Percentiles rank a stretch among this genome's conserved stretches.
These are phyloP conservation scores for Thalpophila matura DNA, from an alignment of 2,888 invertebrate genomes.

Conservation along the genomic window DNA sequence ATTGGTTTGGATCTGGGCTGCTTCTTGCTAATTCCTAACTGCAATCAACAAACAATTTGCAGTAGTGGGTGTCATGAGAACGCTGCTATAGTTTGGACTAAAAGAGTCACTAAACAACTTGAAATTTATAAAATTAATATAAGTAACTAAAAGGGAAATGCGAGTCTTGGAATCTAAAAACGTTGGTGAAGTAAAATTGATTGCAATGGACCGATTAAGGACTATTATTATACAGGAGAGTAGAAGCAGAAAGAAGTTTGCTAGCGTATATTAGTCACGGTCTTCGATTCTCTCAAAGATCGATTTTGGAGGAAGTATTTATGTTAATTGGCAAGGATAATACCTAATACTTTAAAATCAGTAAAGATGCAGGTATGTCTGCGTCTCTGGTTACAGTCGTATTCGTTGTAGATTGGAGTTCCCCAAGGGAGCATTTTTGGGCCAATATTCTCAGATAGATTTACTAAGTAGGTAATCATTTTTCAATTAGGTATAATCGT, in stretches of 20 bases:
- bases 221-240: too few relatives aligned
- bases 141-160: background rate
- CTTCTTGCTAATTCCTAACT: too few relatives aligned
- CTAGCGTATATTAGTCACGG: too few relatives aligned
- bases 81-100: background rate
- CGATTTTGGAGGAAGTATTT: too few relatives aligned
- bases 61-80: background rate
- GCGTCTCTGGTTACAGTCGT: background rate
- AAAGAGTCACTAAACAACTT: background rate
- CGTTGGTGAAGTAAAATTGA: background rate
- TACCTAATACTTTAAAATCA: too few relatives aligned
- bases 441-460: background rate
- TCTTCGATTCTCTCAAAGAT: too few relatives aligned
- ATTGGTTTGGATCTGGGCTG: too few relatives aligned
- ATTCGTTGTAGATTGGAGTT: background rate
- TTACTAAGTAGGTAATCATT: background rate
- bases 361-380: too few relatives aligned
- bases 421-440: slow-evolving; percentile 13
- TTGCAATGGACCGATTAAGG: too few relatives aligned
- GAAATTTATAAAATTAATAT: background rate
- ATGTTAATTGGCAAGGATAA: too few relatives aligned
- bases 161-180: background rate
- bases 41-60: background rate
- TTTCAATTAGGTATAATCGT: background rate
- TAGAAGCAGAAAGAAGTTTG: too few relatives aligned